Base-by-base conservation (phyloP, 2,113 vertebrate species). In the Eptatretus burgeri region DNA sequence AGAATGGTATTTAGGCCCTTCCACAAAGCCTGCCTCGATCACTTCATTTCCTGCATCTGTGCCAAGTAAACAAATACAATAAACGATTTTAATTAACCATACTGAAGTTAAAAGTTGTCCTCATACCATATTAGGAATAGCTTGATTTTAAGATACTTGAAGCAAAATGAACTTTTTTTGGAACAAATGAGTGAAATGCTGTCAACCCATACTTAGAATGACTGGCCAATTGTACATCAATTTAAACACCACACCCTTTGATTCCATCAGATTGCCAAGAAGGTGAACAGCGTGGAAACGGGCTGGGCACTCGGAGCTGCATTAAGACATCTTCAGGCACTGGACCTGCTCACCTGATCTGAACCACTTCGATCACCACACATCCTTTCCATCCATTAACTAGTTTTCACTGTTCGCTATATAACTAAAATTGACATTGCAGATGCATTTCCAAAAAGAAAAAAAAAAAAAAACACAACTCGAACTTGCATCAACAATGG, bases 251-350 rank as follows among this genome's bases (percentile, higher is more conserved):
- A 12, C 53, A 17, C 53, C 10, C 53, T 19, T 17, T 11, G 9
- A 17, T 19, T 60, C 53, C 53, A 19, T 41, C 53, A 60, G 53
- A n/a, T 60, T 10, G 16, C 12, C 16, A 60, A 60, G 11, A 60
- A 60, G 53, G 53, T 60, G 53, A 19, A 19, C 53, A 19, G 53
- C 53, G 53, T 60, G 53, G 53, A 60, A 19, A 60, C 53, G 12
- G 53, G 53, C 12, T 60, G 53, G 53, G 53, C 53, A 10, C 53
- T 60, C 16, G 53, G 53, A 60, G 53, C 53, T 19, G 53, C 53
- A n/a, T 60, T 60, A n/a, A n/a, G 53, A 17, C 16, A 60, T 19
- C 53, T 60, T 60, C 27, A 41, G 27, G 27, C 27, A 41, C 27
- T 41, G 27, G 27, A 41, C 27, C 27, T 41, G 27, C 27, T 41